Percentiles rank a stretch among this genome's conserved stretches.
phyloP scores from a whole-genome alignment of 2,888 invertebrate species.

The Tenodera sinensis region DNA sequence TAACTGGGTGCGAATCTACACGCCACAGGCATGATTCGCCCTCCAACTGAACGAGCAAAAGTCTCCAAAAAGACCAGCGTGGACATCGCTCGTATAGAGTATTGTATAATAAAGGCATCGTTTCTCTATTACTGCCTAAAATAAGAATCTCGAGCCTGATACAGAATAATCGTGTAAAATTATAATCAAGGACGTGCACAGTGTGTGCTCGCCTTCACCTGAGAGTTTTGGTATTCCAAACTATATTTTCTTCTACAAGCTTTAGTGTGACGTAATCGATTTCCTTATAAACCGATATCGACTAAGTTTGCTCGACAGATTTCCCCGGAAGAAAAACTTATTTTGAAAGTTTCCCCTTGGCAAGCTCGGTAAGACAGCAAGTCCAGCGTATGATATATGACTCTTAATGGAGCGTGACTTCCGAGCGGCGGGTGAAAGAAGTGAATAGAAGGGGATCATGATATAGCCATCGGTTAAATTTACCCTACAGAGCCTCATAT shows the following conservation, averaged over 20 bases:
- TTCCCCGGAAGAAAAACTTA: not conserved
- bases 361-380: not conserved
- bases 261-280: not conserved
- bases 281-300: not conserved
- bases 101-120: too few species aligned
- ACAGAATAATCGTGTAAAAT: too few species aligned
- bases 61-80: too few species aligned
- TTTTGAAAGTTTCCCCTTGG: not conserved
- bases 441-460: not conserved
- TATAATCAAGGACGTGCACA: too few species aligned
- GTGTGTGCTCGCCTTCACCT: too few species aligned
- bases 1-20: too few species aligned
- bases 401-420: not conserved
- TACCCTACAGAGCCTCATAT: not conserved
- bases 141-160: too few species aligned
- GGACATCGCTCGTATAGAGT: too few species aligned
- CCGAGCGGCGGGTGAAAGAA: not conserved
- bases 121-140: too few species aligned
- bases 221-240: not conserved
- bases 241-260: not conserved
- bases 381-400: not conserved
- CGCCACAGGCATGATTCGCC: too few species aligned
- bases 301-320: not conserved
- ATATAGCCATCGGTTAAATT: not conserved
- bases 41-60: too few species aligned